Evolutionary conservation across 2,113 vertebrate genomes (phyloP).

Genomic region (Myanophis thanlyinensis): DNA sequence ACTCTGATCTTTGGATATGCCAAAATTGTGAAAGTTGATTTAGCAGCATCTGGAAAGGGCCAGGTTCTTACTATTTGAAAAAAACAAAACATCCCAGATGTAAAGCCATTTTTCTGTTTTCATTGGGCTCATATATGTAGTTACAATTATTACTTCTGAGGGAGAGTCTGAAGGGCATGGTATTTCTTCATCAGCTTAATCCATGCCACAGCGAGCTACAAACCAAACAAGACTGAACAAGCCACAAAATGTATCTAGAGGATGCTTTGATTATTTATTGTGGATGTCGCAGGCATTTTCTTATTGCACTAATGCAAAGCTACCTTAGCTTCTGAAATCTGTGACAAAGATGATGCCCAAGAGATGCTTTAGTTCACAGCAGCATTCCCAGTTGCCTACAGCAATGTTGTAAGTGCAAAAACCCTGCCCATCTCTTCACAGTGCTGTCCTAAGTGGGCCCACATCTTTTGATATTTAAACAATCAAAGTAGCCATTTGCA

Average conservation of each 20-base stretch:
- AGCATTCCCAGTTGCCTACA: neutral
- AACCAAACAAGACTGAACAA: neutral
- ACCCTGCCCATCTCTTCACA: neutral
- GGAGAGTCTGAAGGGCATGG: no score
- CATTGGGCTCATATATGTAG: neutral
- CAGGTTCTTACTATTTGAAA: neutral
- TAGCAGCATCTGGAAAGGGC: neutral
- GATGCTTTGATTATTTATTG: neutral
- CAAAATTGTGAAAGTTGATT: neutral
- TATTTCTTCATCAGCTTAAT: neutral
- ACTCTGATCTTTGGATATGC: neutral
- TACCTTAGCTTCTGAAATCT: constrained; percentile 4
- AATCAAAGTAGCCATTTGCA: constrained; percentile 25
- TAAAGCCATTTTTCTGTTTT: neutral
- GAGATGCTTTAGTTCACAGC: neutral
- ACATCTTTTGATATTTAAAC: constrained; percentile 16
- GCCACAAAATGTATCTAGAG: neutral
- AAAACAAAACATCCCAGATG: no score
- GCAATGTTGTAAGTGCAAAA: constrained; percentile 9
- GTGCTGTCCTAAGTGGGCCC: neutral
- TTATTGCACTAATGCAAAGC: constrained; percentile 13
- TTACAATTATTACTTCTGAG: neutral
- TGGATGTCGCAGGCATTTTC: constrained; percentile 2
- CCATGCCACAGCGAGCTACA: neutral
- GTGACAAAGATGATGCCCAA: constrained; percentile 3